Evolutionary conservation across 2,888 invertebrate genomes (phyloP), one percentile per base, ranked within the genome.

Genomic region (Malachius bipustulatus): DNA sequence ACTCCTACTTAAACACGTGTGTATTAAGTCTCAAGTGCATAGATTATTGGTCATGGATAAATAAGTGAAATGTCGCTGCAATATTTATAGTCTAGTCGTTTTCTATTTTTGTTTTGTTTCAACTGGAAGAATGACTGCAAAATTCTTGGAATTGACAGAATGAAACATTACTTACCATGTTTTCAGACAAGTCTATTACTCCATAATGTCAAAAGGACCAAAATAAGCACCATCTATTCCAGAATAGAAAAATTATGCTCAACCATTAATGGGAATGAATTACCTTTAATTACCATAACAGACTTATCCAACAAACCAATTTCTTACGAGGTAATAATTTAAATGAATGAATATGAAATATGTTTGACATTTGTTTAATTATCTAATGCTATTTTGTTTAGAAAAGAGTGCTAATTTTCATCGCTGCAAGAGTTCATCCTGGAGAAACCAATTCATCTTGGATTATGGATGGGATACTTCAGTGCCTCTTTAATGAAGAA

Each of bases 401-500:
- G 77, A 70, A 72, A 30, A 69, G 78, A 26, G 73, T 76, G 44
- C 66, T 78, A 45, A 64, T 88, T 43, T 79, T 87, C 54, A 65
- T 89, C 32, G 77, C 82, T 4, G 74, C 80, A 0, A 69, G 88
- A 44, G 87, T 89, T 4, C 89, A 89, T 65, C 88, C 89, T 1
- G 85, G 87, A 1, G 89, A 89, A 62, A 82, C 82, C 56, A 89
- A 88, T 60, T 73, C 87, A 4, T 84, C 84, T 1, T 89, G 85
- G 85, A 78, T 87, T 40, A 84, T 89, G 82, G 80, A 83, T 57
- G 88, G 84, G 4, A 77, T 79, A 1, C 62, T 87, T 35, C 68
- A 73, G 35, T 75, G 68, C 47, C 63, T 87, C 37, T 60, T 83
- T 30, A 66, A 67, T 51, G 63, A 71, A 4, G 66, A 67, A 49